Evolutionary conservation across 2,113 vertebrate species (phyloP).

Genomic region (Octodon degus): DNA sequence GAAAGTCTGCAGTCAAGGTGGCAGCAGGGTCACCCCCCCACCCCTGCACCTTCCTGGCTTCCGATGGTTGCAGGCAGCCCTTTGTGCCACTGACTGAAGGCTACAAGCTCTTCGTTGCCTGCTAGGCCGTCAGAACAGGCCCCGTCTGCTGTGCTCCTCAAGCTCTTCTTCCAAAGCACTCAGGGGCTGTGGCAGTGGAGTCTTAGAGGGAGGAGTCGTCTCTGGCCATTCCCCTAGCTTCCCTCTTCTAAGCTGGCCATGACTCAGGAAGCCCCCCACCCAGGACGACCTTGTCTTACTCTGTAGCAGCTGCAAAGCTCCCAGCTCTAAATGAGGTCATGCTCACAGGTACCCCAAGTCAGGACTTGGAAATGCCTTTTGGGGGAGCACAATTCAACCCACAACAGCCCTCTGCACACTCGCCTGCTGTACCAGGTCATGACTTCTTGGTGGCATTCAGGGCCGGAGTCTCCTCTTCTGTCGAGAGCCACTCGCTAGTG

Average conservation of each 20-base stretch:
- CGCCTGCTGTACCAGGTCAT: neutral
- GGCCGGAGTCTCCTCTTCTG: neutral
- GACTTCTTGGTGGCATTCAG: neutral
- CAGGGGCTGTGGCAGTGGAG: neutral
- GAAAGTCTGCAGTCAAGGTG: neutral
- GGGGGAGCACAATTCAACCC: neutral
- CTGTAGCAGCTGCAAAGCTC: neutral
- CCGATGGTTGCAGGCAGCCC: neutral
- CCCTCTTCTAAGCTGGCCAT: neutral
- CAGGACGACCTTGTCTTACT: neutral
- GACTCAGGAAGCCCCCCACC: neutral
- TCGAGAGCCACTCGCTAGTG: neutral
- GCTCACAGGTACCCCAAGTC: neutral
- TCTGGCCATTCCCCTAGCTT: neutral
- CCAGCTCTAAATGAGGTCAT: neutral
- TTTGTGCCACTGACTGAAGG: neutral
- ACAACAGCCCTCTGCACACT: neutral
- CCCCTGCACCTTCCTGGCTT: no score
- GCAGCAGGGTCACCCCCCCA: neutral
- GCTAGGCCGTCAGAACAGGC: rapidly evolving
- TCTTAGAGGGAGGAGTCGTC: neutral
- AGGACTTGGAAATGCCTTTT: neutral
- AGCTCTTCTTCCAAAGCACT: neutral
- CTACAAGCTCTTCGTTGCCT: neutral
- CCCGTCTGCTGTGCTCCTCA: neutral